phyloP scores from a whole-genome alignment of 2,113 vertebrate species.

The Protobothrops mucrosquamatus region DNA sequence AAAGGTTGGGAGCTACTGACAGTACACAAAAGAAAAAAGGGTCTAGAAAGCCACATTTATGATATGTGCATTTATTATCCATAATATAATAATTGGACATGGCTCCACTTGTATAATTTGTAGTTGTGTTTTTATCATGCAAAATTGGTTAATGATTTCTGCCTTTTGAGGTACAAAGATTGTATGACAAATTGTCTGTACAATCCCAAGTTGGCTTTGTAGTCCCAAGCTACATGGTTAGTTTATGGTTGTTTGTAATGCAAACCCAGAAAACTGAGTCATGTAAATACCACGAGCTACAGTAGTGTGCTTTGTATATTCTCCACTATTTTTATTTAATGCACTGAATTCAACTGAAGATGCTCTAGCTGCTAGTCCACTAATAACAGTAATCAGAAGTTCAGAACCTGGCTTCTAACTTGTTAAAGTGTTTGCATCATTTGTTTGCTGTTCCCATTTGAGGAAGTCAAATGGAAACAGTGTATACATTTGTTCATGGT shows the following conservation, averaged over 20 bases:
- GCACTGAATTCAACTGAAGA: not conserved
- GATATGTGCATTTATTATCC: not conserved
- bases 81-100: not conserved
- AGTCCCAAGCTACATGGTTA: not conserved
- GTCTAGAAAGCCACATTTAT: not conserved
- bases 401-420: not conserved
- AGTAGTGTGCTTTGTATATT: not conserved
- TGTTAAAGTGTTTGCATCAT: not conserved
- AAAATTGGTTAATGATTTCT: not conserved
- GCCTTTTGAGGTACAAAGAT: not conserved
- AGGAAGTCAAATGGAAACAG: not conserved
- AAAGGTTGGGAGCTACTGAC: too few relatives aligned
- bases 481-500: not conserved
- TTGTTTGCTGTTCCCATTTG: not conserved
- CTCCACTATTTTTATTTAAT: not conserved
- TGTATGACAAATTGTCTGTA: not conserved
- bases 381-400: not conserved
- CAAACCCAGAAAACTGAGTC: not conserved
- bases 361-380: not conserved
- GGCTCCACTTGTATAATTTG: not conserved
- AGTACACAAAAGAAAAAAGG: not conserved
- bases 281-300: not conserved
- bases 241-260: not conserved
- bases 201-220: not conserved
- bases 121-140: not conserved